Evolutionary conservation across 1,140 invertebrate genomes (phyloP).

Genomic region (Platorchestia sp.): DNA sequence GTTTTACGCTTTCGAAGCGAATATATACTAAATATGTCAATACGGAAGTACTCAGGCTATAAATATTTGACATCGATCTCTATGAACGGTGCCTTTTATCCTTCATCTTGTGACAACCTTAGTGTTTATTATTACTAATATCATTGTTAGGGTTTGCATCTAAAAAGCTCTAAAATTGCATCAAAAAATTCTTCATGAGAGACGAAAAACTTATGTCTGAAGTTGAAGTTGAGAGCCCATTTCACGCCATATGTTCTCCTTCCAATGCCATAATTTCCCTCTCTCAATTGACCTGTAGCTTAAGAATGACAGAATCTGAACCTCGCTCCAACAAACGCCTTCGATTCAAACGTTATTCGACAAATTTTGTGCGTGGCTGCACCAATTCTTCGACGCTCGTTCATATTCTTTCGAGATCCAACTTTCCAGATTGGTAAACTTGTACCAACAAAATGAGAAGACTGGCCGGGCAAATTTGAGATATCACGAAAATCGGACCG

Average conservation of each 20-base stretch:
- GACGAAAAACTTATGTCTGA: background rate
- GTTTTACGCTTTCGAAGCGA: too few relatives aligned
- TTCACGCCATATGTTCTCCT: background rate
- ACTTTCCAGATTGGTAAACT: constrained; percentile 53
- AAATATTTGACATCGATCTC: too few relatives aligned
- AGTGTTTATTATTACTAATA: too few relatives aligned
- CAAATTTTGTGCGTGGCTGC: constrained; percentile 30
- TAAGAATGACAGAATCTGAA: constrained; percentile 11
- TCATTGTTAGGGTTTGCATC: too few relatives aligned
- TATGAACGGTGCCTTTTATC: too few relatives aligned
- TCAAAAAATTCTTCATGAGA: background rate
- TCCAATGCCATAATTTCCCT: constrained; percentile 3
- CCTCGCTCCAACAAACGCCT: constrained; percentile 30
- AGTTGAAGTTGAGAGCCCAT: background rate
- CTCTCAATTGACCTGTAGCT: constrained; percentile 15
- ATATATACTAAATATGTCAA: too few relatives aligned
- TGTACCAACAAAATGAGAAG: constrained; percentile 21
- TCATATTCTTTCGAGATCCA: constrained; percentile 44
- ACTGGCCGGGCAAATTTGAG: background rate
- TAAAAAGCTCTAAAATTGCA: background rate
- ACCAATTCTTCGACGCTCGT: constrained; percentile 43
- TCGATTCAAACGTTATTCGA: constrained; percentile 50
- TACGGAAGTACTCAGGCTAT: too few relatives aligned
- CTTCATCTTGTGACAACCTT: too few relatives aligned
- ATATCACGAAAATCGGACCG: background rate